Conservation (phyloP, 2,888 invertebrate species). For the Melieria omissa region DNA sequence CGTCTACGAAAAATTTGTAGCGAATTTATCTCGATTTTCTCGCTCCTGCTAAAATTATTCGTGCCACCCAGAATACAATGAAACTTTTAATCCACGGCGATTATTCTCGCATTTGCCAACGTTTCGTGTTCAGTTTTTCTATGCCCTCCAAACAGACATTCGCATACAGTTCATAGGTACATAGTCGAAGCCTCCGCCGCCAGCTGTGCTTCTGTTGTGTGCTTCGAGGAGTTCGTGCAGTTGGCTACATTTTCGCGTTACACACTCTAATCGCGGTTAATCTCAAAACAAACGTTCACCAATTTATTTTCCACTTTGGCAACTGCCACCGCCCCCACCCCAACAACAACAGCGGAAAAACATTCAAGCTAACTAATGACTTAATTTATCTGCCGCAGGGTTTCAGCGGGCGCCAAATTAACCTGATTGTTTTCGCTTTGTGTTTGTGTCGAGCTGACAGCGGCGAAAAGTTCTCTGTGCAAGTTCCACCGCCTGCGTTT, state of each 20-base stretch:
- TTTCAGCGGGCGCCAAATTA: conserved; percentile 62
- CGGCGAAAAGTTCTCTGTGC: conserved; percentile 26
- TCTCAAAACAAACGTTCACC: conserved; percentile 65
- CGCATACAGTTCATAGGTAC: conserved; percentile 21
- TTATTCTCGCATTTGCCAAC: conserved; percentile 61
- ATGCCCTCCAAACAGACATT: conserved; percentile 12
- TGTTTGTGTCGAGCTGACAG: conserved; percentile 43
- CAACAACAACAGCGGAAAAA: conserved; percentile 31
- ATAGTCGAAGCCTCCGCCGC: conserved; percentile 28
- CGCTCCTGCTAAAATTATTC: no score
- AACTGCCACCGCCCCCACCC: conserved; percentile 13
- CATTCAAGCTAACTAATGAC: conserved; percentile 65
- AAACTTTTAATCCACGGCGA: conserved; percentile 64
- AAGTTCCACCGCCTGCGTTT: conserved; percentile 30
- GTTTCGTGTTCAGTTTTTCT: conserved; percentile 23
- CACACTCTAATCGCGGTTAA: conserved; percentile 63
- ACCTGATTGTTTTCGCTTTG: conserved; percentile 57
- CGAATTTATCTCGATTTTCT: no score
- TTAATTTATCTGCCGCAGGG: conserved; percentile 67
- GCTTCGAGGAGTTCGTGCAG: conserved; percentile 15
- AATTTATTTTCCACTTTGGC: conserved; percentile 64
- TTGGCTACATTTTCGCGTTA: conserved; percentile 43
- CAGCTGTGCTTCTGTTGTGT: conserved; percentile 22
- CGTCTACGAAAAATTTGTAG: no score
- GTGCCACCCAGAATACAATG: conserved; percentile 12